Evolutionary conservation across 2,797 vertebrate species (phyloP).

Genomic region (Sarcoramphus papa): DNA sequence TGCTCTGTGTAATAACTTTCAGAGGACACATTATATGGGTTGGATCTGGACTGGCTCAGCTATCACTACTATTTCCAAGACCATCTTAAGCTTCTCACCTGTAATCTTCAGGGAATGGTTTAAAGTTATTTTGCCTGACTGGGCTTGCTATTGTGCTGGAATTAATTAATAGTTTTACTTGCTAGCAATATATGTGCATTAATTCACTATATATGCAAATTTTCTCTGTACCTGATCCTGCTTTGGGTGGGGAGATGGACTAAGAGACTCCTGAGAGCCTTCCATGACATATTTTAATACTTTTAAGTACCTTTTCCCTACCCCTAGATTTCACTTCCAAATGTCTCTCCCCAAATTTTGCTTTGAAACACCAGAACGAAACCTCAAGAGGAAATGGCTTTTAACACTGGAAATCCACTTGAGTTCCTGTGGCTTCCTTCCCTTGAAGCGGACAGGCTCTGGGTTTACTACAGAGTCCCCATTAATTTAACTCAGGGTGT

Average conservation of each 20-base stretch:
- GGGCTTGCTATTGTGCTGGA: not conserved
- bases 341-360: not conserved
- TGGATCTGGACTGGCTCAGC: not conserved
- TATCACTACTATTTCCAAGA: not conserved
- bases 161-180: not conserved
- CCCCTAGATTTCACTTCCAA: not conserved
- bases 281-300: not conserved
- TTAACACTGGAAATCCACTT: not conserved
- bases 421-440: not conserved
- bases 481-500: not conserved
- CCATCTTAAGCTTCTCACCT: not conserved
- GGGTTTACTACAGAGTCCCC: not conserved
- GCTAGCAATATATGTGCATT: rapidly evolving
- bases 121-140: not conserved
- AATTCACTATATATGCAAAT: not conserved
- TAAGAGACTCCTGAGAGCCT: not conserved
- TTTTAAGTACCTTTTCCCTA: not conserved
- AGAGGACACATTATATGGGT: rapidly evolving
- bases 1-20: not conserved
- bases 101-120: not conserved
- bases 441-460: not conserved
- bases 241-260: not conserved
- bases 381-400: not conserved
- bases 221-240: not conserved
- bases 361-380: not conserved